These are phyloP conservation scores for Orthochromis indermauri DNA, from an alignment of 2,113 vertebrate genomes.

Conservation along the genomic window DNA sequence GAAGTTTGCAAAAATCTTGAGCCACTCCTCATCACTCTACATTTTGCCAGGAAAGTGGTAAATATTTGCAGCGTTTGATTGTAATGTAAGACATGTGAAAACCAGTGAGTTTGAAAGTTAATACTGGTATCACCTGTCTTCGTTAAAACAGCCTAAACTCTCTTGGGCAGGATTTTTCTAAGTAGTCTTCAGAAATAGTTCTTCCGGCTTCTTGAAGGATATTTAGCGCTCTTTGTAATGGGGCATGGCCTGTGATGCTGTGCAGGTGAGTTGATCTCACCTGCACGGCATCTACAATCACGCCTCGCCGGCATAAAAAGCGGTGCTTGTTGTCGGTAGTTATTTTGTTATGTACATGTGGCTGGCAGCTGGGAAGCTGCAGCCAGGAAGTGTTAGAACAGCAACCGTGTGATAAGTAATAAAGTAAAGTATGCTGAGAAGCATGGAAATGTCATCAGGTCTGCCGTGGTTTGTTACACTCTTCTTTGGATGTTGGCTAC, in stretches of 20 bases:
- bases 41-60: neutral
- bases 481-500: neutral
- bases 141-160: neutral
- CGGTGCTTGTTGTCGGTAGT: neutral
- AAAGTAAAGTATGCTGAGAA: neutral
- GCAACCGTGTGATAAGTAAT: neutral
- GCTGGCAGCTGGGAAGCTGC: neutral
- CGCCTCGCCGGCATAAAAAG: neutral
- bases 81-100: neutral
- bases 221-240: neutral
- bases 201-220: neutral
- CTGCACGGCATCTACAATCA: neutral
- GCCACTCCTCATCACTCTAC: neutral
- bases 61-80: neutral
- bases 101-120: neutral
- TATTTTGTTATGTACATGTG: neutral
- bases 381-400: neutral
- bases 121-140: neutral
- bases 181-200: neutral
- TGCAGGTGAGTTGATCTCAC: neutral
- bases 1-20: neutral
- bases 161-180: neutral
- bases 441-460: neutral
- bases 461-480: neutral
- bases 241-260: neutral